These are phyloP conservation scores for Diadumene lineata DNA, from an alignment of 92 coral and sea anemone species.

Conservation along the genomic window DNA sequence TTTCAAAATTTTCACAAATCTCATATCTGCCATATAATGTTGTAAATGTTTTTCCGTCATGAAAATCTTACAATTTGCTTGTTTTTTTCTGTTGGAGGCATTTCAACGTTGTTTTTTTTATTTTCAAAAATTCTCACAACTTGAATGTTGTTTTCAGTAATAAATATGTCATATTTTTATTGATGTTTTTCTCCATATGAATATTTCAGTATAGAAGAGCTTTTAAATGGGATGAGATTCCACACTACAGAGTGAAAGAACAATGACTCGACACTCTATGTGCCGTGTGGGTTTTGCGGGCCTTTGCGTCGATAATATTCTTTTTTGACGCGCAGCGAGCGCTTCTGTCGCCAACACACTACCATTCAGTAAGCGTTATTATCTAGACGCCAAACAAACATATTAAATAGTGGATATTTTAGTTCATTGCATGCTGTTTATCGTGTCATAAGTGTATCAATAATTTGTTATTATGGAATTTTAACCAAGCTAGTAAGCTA, in stretches of 20 bases:
- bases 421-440: conserved; percentile 1
- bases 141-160: too few species aligned
- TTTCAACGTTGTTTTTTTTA: too few species aligned
- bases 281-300: conserved; percentile 12
- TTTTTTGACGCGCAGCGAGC: conserved; percentile 3
- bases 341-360: neutral
- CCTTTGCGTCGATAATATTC: neutral
- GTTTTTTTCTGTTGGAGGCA: too few species aligned
- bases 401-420: neutral
- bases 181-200: neutral
- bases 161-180: neutral
- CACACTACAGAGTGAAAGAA: neutral
- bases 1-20: too few species aligned
- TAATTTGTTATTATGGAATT: neutral
- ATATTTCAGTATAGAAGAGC: neutral
- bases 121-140: too few species aligned
- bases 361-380: neutral
- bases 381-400: conserved; percentile 1
- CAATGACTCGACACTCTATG: neutral
- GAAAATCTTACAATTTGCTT: too few species aligned
- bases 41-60: too few species aligned
- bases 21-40: too few species aligned
- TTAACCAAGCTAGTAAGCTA: neutral
- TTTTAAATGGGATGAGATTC: neutral
- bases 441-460: neutral